These are phyloP conservation scores for Empis stercorea DNA, from an alignment of 2,888 invertebrate genomes.

Conservation along the genomic window DNA sequence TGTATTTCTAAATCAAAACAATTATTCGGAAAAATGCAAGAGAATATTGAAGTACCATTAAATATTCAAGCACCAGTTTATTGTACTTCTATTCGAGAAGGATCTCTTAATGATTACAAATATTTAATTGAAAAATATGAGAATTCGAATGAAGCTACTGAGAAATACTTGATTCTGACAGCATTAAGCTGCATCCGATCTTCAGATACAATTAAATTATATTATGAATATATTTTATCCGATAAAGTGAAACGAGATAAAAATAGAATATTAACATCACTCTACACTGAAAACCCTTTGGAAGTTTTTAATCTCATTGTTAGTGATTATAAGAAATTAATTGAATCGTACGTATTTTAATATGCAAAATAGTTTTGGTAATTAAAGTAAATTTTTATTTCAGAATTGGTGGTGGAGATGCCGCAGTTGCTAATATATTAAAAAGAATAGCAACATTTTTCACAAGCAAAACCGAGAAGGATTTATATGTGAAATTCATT, in stretches of 20 bases:
- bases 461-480: slow-evolving; percentile 7
- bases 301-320: slow-evolving; percentile 26
- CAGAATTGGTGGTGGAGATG: slow-evolving; percentile 1
- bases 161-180: slow-evolving; percentile 49
- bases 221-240: slow-evolving; percentile 37
- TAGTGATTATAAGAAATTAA: neutral
- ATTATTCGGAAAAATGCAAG: neutral
- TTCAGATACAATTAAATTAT: slow-evolving; percentile 38
- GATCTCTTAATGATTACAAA: slow-evolving; percentile 46
- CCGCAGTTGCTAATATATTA: slow-evolving; percentile 5
- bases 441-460: slow-evolving; percentile 7
- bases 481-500: slow-evolving; percentile 4
- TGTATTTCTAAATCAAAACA: slow-evolving; percentile 2
- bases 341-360: neutral
- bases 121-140: slow-evolving; percentile 46
- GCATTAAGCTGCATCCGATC: slow-evolving; percentile 53
- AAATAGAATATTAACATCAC: slow-evolving; percentile 25
- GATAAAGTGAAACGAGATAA: slow-evolving; percentile 16
- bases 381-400: neutral
- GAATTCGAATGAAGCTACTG: slow-evolving; percentile 44
- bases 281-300: slow-evolving; percentile 39
- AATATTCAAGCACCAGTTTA: slow-evolving; percentile 54
- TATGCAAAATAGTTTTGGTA: neutral
- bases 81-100: slow-evolving; percentile 51
- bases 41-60: slow-evolving; percentile 33